Evolutionary conservation across 2,797 vertebrate genomes (phyloP).

Genomic region (Periophthalmus magnuspinnatus): DNA sequence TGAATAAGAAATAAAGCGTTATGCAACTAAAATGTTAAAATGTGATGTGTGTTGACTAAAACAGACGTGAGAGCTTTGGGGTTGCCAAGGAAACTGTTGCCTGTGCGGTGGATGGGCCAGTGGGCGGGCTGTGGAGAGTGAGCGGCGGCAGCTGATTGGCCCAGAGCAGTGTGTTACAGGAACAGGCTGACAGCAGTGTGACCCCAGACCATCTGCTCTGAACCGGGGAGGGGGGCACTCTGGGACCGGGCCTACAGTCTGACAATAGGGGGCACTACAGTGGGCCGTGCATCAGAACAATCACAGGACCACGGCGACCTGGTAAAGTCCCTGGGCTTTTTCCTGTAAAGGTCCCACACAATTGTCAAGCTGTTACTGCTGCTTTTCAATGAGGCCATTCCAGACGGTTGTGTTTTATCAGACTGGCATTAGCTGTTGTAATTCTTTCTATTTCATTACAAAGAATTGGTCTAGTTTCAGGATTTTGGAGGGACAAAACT

Average conservation of each 20-base stretch:
- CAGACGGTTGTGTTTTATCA: not conserved
- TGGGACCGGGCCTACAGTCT: conserved; percentile 10
- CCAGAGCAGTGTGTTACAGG: conserved; percentile 31
- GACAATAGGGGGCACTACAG: not conserved
- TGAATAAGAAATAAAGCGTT: conserved; percentile 46
- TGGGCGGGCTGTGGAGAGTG: conserved; percentile 73
- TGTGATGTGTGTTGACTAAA: conserved; percentile 62
- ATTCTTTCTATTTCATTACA: conserved; percentile 4
- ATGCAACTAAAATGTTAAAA: conserved; percentile 56
- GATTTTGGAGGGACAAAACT: not conserved
- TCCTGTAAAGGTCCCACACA: conserved; percentile 7
- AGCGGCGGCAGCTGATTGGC: conserved; percentile 67
- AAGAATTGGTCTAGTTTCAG: not conserved
- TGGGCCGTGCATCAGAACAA: conserved; percentile 2
- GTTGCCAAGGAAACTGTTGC: conserved; percentile 84
- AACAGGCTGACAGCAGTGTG: conserved; percentile 42
- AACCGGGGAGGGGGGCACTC: conserved; percentile 37
- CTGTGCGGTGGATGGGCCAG: conserved; percentile 69
- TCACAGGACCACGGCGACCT: not conserved
- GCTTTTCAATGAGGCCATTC: not conserved
- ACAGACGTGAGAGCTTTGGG: conserved; percentile 66
- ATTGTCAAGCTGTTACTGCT: not conserved
- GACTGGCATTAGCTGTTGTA: not conserved
- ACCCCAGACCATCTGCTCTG: conserved; percentile 51
- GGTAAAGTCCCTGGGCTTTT: conserved; percentile 8